Base-by-base conservation (phyloP, 2,797 vertebrate species). In the Micropoecilia bifurca region DNA sequence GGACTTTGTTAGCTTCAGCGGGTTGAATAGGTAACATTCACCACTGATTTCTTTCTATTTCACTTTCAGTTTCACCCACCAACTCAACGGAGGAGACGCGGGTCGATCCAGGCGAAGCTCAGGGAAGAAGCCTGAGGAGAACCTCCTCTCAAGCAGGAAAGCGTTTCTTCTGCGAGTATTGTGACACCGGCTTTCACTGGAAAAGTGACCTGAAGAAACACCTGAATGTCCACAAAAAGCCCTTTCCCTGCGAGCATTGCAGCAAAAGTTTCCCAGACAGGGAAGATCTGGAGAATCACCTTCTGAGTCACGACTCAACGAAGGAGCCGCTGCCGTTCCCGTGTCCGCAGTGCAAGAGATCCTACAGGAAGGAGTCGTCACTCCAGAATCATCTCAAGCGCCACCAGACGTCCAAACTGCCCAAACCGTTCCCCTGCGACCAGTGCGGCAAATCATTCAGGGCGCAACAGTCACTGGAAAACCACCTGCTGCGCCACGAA, bases 201-300 rank as follows among this genome's bases (percentile, higher is more conserved):
- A 93, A 94, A 88, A 85, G 89, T 0, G 93, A 94, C 1, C 16
- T 95, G 76, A 93, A 89, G 82, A 95, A 93, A 55, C 94, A 95
- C 82, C 48, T 71, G 80, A 87, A 80, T 22, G 73, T 85, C 43
- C 94, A 95, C 78, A 94, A 95, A 79, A 95, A 92, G 71, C 90
- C 92, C 1, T 96, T 95, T 68, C 87, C 91, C 0, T 96, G 96
- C 79, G 91, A 93, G 41, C 91, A 94, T 73, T 97, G 96, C 79
- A 92, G 91, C 47, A 92, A 88, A 66, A 93, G 90, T 9, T 96
- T 97, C 80, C 83, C 88, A 0, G 88, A 91, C 1, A 92, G 94
- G 83, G 84, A 75, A 28, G 90, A 90, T 50, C 78, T 95, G 46
- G 93, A 94, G 43, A 92, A 85, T 30, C 93, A 94, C 33, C 73